Conservation (phyloP, 2,797 vertebrate species). For the Babyrousa celebensis region DNA sequence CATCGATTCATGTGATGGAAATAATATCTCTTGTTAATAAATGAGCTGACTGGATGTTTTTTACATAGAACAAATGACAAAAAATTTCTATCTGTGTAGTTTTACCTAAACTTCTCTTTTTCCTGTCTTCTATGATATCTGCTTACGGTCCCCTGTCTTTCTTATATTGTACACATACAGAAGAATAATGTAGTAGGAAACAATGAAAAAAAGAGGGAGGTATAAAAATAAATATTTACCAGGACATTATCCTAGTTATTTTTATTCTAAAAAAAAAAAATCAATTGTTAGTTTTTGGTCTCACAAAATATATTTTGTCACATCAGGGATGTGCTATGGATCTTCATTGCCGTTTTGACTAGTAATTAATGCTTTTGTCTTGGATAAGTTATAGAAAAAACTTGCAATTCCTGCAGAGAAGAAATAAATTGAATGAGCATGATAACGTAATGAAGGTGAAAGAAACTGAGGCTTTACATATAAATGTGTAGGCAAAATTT, state of each 20-base stretch:
- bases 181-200: neutral
- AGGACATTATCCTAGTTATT: neutral
- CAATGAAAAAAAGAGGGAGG: neutral
- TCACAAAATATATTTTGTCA: neutral
- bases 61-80: neutral
- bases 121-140: neutral
- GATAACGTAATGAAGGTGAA: neutral
- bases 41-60: neutral
- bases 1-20: neutral
- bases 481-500: neutral
- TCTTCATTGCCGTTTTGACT: neutral
- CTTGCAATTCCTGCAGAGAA: neutral
- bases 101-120: neutral
- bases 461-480: neutral
- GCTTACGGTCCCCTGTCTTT: neutral
- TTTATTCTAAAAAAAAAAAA: slow-evolving; percentile 16
- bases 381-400: neutral
- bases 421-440: neutral
- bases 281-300: neutral
- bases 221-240: neutral
- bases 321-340: neutral
- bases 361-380: neutral
- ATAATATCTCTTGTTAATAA: neutral
- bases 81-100: neutral
- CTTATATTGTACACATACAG: neutral